Evolutionary conservation across 2,797 vertebrate genomes (phyloP), one percentile per base, ranked within the genome.

Genomic region (Manis javanica): DNA sequence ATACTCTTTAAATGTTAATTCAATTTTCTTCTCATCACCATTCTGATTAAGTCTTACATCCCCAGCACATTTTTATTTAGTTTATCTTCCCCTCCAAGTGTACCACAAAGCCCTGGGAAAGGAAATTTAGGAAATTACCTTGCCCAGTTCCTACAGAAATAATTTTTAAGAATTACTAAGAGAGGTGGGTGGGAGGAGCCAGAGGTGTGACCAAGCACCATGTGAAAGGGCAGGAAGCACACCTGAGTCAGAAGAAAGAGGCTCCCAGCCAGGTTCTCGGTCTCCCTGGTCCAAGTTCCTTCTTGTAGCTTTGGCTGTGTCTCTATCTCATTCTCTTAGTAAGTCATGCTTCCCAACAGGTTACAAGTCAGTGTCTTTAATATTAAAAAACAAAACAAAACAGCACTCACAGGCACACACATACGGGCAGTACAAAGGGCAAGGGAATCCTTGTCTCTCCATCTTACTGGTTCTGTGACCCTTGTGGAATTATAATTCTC

Each of bases 331-430:
- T 78, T 84, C 61, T 57, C 93, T 78, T 46, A 79, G 53, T 23
- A 94, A 91, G 15, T 24, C 66, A 69, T 16, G 19, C 74, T 69
- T 90, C 18, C 75, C 26, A 86, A 69, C 72, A 85, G 72, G 18
- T 74, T 78, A 91, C 90, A 77, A 86, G 61, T 61, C 87, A 75
- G n/a, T 51, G n/a, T 84, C 66, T 90, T 94, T 34, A 75, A 46
- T 75, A 82, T 55, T 63, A 83, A 88, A 93, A 95, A 81, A 68
- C 23, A 39, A 42, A 91, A 79, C 66, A 90, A 46, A 71, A 23
- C 9, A 82, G 59, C 49, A 63, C 7, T 23, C 53, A 63, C 15
- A 57, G 46, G 71, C 71, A 74, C 61, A 86, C 10, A 81, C 24
- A 59, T 6, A 53, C 66, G 51, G 11, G 42, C 31, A 69, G 10